Base-by-base conservation (phyloP, 2,113 vertebrate genomes). In the Mesitornis unicolor region DNA sequence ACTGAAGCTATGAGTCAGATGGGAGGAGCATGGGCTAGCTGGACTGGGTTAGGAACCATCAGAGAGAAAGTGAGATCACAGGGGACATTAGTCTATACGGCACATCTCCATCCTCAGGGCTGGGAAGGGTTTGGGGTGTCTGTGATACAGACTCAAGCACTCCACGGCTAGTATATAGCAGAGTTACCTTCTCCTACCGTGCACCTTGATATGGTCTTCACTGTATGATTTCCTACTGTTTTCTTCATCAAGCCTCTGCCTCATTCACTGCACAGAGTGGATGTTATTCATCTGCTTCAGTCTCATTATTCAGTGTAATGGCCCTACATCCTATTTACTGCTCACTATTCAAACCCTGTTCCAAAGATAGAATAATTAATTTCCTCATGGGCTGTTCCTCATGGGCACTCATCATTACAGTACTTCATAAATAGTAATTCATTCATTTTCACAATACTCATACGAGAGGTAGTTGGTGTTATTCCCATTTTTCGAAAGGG, bases 331-430 rank as follows among this genome's bases (percentile, higher is more conserved):
- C 90, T 97, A 96, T 96, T 90, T 96, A 96, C 95, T 93, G 90
- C 90, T 95, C 95, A 90, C 90, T 86, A 96, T 96, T 96, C 96
- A 96, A 96, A 87, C 57, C 43, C 90, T 92, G 85, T 86, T 97
- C 88, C 77, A 85, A 92, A 95, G 96, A 96, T 53, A 96, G 92
- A 93, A 95, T 96, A 95, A 96, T 96, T 97, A 95, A 96, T 96
- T 96, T 96, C 95, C 94, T 97, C 92, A 57, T 95, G 90, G 96
- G 93, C 95, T 83, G 88, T 48, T 96, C 86, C 95, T 96, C 96
- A 84, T 84, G 95, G 96, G 95, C 88, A 78, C 95, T 96, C 93
- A 95, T 96, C 94, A 97, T 96, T 95, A 95, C 91, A 89, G 87
- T 82, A 84, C 91, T 94, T 96, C 94, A 97, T 87, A 97, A 97